Evolutionary conservation across 2,113 vertebrate genomes (phyloP), one percentile per base, ranked within the genome.

Genomic region (Nipponia nippon): DNA sequence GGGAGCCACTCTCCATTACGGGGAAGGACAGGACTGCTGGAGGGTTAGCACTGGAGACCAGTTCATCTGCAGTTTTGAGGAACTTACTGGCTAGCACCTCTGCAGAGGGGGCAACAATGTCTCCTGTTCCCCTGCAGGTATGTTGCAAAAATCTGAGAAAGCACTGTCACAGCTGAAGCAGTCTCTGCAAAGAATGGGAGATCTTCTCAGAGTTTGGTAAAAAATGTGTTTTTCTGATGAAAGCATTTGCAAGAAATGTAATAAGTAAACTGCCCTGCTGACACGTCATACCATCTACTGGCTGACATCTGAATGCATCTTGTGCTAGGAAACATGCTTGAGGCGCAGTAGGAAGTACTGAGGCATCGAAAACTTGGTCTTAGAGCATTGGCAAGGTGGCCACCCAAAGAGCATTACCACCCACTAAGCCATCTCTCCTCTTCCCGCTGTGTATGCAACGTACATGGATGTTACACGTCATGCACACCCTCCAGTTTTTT

Each of bases 251-350:
- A 50, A 90, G 47, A 59, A 9, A 34, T 50, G 7, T 76, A 71
- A n/a, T 17, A 73, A 50, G 20, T 10, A 50, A 55, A 56, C 7
- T 53, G 34, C 19, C 25, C 47, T 58, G 14, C 23, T 70, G 34
- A n/a, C 7, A 18, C 0, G 0, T 22, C 27, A 26, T 22, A 34
- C 18, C 20, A 58, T 27, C 27, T 67, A 30, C 27, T 52, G 34
- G 8, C 21, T 86, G n/a, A 40, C 2, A 4, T 52, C 23, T 56
- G 56, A 76, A 79, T 30, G 20, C 0, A 5, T 10, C 15, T 59
- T 55, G 18, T 61, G 26, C 38, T 61, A 59, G 30, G 34, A 87
- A 90, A 83, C 3, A 47, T 47, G 23, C n/a, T 55, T 76, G 32
- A 90, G 22, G 18, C 63, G 11, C 14, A 71, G 40, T 22, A 66